Conservation (phyloP, 2,888 invertebrate species). For the Gymnocheta viridis region DNA sequence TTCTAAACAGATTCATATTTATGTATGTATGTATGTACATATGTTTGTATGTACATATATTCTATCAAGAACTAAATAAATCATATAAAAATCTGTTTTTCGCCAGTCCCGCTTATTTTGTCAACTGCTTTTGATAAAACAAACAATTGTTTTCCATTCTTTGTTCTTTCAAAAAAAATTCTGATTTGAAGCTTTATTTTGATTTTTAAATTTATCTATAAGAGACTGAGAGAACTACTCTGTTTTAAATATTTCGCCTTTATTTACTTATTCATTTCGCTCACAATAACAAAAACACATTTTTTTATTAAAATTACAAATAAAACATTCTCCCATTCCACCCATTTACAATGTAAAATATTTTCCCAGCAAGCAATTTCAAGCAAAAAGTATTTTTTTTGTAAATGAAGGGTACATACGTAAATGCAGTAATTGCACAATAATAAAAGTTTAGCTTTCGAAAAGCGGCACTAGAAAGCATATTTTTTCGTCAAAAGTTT, state of each 20-base stretch:
- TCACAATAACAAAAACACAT: background rate
- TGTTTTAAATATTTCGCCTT: background rate
- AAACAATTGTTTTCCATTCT: background rate
- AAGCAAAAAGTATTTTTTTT: background rate
- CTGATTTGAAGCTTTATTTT: background rate
- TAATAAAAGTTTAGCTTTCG: too few species aligned
- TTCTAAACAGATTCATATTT: too few species aligned
- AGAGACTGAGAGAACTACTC: background rate
- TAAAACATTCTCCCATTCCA: background rate
- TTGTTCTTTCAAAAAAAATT: background rate
- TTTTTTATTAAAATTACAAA: background rate
- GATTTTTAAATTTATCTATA: background rate
- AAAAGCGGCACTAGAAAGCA: too few species aligned
- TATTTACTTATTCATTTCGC: slow-evolving; percentile 6
- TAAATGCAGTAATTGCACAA: too few species aligned
- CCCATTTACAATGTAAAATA: background rate
- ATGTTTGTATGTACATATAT: too few species aligned
- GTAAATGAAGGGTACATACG: too few species aligned
- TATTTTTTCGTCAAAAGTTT: too few species aligned
- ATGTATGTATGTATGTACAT: too few species aligned
- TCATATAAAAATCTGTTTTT: too few species aligned
- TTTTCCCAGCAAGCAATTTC: background rate
- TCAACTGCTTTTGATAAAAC: too few species aligned
- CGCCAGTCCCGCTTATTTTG: too few species aligned
- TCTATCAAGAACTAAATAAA: too few species aligned